A percentile compares a stretch with the other conserved stretches of the same genome.
phyloP scores from a whole-genome alignment of 2,113 vertebrate species.

The Leucopternis melanops region DNA sequence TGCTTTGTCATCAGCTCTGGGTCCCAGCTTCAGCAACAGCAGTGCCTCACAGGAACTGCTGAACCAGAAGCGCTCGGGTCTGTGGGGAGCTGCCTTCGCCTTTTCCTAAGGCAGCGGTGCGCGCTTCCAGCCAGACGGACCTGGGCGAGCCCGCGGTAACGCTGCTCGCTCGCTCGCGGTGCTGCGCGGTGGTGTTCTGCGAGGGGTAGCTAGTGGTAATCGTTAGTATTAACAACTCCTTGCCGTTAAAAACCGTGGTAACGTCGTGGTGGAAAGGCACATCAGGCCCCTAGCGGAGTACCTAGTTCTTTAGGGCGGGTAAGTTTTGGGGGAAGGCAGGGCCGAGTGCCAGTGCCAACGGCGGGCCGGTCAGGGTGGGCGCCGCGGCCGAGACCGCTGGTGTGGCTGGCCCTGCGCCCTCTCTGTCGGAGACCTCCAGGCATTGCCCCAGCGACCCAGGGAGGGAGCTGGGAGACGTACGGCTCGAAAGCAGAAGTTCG shows the following conservation, averaged over 20 bases:
- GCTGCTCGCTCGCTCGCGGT: rapidly evolving
- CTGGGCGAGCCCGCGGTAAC: rapidly evolving
- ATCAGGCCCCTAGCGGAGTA: rapidly evolving
- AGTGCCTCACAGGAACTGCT: background rate
- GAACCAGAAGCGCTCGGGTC: background rate
- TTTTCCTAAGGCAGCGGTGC: rapidly evolving
- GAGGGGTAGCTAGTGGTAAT: rapidly evolving
- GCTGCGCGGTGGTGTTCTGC: rapidly evolving
- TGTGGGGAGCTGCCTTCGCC: background rate
- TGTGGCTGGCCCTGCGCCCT: background rate
- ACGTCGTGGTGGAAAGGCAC: rapidly evolving
- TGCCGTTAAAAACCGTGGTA: rapidly evolving
- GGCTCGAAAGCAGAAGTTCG: background rate
- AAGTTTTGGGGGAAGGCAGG: background rate
- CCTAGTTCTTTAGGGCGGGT: rapidly evolving
- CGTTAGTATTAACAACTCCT: background rate
- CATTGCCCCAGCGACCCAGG: background rate
- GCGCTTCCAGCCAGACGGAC: rapidly evolving
- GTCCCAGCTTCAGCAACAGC: background rate
- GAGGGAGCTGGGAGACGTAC: background rate
- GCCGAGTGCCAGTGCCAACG: rapidly evolving
- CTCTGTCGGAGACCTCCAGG: background rate
- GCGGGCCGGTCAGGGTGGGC: background rate
- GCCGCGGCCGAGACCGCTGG: rapidly evolving
- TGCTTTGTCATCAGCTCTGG: background rate